Conservation (phyloP, 2,797 vertebrate species). For the Eulemur coronatus region DNA sequence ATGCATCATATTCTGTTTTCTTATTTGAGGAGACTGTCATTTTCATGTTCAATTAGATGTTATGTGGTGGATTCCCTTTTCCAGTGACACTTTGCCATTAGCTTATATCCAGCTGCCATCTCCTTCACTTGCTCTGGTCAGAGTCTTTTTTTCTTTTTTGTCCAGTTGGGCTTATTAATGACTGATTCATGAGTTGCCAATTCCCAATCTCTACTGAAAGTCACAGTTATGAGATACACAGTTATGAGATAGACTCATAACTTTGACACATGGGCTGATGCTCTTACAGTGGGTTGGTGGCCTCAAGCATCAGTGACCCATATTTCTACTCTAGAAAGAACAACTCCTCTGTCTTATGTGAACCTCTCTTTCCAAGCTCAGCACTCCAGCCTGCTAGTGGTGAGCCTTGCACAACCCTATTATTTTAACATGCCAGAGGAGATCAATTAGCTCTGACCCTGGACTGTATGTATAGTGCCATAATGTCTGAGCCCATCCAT, state of each 20-base stretch:
- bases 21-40: neutral
- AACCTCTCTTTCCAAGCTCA: neutral
- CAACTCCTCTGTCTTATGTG: neutral
- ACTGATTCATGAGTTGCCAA: neutral
- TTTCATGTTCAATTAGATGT: neutral
- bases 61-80: neutral
- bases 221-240: neutral
- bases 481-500: neutral
- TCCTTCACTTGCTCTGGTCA: neutral
- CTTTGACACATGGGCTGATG: neutral
- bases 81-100: neutral
- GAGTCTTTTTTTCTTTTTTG: neutral
- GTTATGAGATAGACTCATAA: neutral
- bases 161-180: neutral
- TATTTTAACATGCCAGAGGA: neutral
- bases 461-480: neutral
- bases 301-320: neutral
- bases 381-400: neutral
- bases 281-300: neutral
- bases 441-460: neutral
- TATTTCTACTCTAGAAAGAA: neutral
- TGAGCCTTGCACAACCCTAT: accelerated
- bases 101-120: neutral
- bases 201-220: neutral
- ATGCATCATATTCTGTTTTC: neutral